Evolutionary conservation across 1,140 invertebrate species (phyloP).

Genomic region (Nasonia longicornis): DNA sequence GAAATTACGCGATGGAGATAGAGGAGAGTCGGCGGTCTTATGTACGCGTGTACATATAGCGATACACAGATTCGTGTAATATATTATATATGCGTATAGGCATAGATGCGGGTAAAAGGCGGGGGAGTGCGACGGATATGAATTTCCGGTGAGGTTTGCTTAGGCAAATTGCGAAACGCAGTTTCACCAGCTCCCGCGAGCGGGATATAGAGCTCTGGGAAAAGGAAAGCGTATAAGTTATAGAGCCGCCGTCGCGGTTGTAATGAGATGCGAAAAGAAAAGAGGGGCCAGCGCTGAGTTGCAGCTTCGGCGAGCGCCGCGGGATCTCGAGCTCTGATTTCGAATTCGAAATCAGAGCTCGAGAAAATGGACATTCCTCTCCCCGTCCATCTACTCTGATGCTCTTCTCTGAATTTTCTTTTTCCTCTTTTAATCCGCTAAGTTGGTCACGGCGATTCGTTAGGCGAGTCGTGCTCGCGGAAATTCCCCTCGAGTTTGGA

Average conservation of each 20-base stretch:
- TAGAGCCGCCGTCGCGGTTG: not conserved
- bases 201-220: not conserved
- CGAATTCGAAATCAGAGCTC: constrained; percentile 5
- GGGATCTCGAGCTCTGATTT: not conserved
- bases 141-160: constrained; percentile 60
- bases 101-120: not conserved
- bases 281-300: not conserved
- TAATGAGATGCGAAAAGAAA: constrained; percentile 42
- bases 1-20: constrained; percentile 17
- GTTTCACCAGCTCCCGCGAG: constrained; percentile 31
- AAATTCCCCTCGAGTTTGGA: too few species aligned
- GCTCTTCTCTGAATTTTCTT: not conserved
- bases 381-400: not conserved
- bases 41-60: not conserved
- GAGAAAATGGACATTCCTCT: not conserved
- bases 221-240: constrained; percentile 8
- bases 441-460: too few species aligned
- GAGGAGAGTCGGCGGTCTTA: not conserved
- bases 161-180: constrained; percentile 59
- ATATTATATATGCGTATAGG: not conserved
- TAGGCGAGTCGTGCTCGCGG: too few species aligned
- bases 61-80: not conserved
- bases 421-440: not conserved
- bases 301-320: not conserved
- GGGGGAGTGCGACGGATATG: constrained; percentile 52